Base-by-base conservation (phyloP, 2,113 vertebrate genomes). In the Salminus brasiliensis region DNA sequence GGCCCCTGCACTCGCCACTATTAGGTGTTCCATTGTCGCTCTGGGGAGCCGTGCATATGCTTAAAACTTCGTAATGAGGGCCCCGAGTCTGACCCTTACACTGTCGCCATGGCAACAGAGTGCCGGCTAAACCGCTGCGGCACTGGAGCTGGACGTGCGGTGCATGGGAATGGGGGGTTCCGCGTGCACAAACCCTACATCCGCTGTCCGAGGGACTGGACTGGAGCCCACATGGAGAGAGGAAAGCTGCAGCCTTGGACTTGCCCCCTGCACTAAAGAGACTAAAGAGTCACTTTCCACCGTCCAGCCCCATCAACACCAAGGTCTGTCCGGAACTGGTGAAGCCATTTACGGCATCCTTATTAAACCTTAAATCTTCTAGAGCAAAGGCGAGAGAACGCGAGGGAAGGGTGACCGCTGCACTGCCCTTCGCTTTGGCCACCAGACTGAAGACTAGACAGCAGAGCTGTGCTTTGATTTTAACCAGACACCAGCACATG, bases 51-150 rank as follows among this genome's bases (percentile, higher is more conserved):
- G 41, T 49, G 74, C 72, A 73, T 78, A 72, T 60, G 82, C 34
- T 78, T 47, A 79, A 81, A 82, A 85, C 76, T 84, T 83, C 52
- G 80, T 62, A 89, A 90, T 75, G 85, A 83, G 39, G 87, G 73
- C 89, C 88, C 86, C 81, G 88, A 88, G 85, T 85, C 85, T 89
- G 89, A 88, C 85, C 88, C 85, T 83, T 85, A 90, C 84, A 88
- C 74, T 65, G 91, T 95, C 90, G 81, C 92, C 93, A 92, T 85
- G 91, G 93, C 90, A 95, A 93, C 94, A 86, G 89, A 91, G 88
- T 88, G 71, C 87, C 87, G 89, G 86, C 85, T 91, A 86, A 93
- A 92, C 90, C 85, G 53, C 84, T 77, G 78, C 87, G 83, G 89
- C 90, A 87, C 86, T 86, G 88, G 81, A 88, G 89, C 90, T 79